Percentiles rank a stretch among this genome's conserved stretches.
phyloP scores from a whole-genome alignment of 2,113 vertebrate species.

The Callionymus lyra region DNA sequence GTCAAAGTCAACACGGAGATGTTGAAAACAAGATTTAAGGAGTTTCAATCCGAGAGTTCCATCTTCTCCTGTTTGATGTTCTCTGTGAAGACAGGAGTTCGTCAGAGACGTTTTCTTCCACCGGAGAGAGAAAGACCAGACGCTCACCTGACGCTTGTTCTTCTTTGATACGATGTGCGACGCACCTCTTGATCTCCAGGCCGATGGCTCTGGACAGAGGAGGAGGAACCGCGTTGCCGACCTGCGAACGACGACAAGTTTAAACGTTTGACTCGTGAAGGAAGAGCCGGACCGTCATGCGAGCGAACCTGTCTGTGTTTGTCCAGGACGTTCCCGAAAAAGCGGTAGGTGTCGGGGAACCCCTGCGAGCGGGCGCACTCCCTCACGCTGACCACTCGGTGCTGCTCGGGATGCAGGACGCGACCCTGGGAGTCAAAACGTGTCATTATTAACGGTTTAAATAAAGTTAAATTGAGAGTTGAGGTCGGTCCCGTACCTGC shows the following conservation, averaged over 20 bases:
- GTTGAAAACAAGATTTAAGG: not conserved
- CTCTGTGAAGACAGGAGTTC: constrained; percentile 40
- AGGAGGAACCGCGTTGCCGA: constrained; percentile 88
- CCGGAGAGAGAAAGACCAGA: no score
- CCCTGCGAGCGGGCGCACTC: constrained; percentile 93
- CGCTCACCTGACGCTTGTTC: constrained; percentile 65
- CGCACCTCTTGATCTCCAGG: constrained; percentile 78
- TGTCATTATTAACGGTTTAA: no score
- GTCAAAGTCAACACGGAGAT: constrained; percentile 1
- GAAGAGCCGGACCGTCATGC: no score
- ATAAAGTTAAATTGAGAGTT: not conserved
- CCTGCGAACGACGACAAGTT: constrained; percentile 47
- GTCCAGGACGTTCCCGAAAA: constrained; percentile 90
- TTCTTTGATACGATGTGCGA: constrained; percentile 68
- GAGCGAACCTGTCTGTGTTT: constrained; percentile 85
- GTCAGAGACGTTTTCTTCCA: not conserved
- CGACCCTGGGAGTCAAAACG: constrained; percentile 69
- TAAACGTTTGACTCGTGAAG: not conserved
- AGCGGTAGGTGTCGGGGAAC: constrained; percentile 88
- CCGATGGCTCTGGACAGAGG: constrained; percentile 90
- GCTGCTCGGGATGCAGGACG: constrained; percentile 90
- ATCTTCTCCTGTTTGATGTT: constrained; percentile 69
- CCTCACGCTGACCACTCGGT: constrained; percentile 89
- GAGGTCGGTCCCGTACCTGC: constrained; percentile 67
- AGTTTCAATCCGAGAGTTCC: constrained; percentile 60